Evolutionary conservation across 2,113 vertebrate species (phyloP).

Genomic region (Strigops habroptila): DNA sequence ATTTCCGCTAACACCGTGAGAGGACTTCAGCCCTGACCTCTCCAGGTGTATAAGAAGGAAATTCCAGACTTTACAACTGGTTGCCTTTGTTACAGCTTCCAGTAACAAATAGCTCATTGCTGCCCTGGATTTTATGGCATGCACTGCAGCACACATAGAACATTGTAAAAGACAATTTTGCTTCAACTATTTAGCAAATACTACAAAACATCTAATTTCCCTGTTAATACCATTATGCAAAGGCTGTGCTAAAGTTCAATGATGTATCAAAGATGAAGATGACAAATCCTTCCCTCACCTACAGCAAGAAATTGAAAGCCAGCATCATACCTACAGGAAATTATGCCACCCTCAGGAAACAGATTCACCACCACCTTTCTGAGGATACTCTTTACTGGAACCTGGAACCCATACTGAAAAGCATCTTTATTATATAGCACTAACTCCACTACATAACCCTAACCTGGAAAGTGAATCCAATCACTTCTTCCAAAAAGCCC

Average conservation of each 20-base stretch:
- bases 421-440: not conserved
- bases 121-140: not conserved
- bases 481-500: not conserved
- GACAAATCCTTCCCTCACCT: not conserved
- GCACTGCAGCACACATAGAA: not conserved
- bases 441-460: not conserved
- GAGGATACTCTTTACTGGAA: not conserved
- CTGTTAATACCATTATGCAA: not conserved
- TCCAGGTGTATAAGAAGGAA: slow-evolving; percentile 9
- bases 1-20: not conserved
- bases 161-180: not conserved
- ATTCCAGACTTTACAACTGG: not conserved
- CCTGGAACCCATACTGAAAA: not conserved
- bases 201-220: not conserved
- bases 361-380: not conserved
- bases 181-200: not conserved
- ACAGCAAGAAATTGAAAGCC: not conserved
- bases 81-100: not conserved
- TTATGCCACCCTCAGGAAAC: not conserved
- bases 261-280: not conserved
- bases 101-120: not conserved
- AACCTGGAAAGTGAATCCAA: not conserved
- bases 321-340: not conserved
- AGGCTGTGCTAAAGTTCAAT: not conserved
- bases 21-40: not conserved